Evolutionary conservation across 2,888 invertebrate genomes (phyloP), one percentile per base, ranked within the genome.

Genomic region (Cancer borealis): DNA sequence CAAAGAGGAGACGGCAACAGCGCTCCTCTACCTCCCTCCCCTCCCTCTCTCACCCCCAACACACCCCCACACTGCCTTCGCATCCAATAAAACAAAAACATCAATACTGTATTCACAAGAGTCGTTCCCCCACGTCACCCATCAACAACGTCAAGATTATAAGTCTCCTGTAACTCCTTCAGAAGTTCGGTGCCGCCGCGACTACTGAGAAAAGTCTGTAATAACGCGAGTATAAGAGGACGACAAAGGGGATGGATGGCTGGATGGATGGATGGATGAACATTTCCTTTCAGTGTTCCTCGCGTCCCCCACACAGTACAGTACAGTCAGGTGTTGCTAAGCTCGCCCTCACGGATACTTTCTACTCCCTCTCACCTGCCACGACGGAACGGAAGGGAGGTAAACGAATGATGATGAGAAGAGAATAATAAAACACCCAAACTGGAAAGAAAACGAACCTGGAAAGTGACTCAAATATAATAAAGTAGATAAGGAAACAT

Each of bases 1-100:
- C 91, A 60, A 84, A 73, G 66, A 66, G 79, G 91, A 54, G 66
- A 60, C 26, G 60, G 73, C 92, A 73, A 46, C 87, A 49, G 49
- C 92, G 30, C 60, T 66, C 54, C 54, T 49, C 90, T 30, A 14
- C 26, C 90, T 26, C 49, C 90, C 30, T 49, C n/a, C 30, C 90
- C 90, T 90, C 30, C 12, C 30, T 30, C 49, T n/a, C 26, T 8
- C 90, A 12, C 49, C n/a, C 5, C 17, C 47, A 12, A 30, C 39
- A 46, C 21, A 3, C 46, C 46, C 17, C 46, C n/a, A 14, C 46
- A 46, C 88, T 88, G 46, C 49, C 12, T 54, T 49, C 30, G 26
- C 90, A 49, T 54, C 54, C 90, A 30, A 90, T 49, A 79, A 79
- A 79, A 30, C 79, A 79, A 79, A 66, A 79, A 79, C 79, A 79